Percentiles rank a stretch among this genome's conserved stretches.
These are phyloP conservation scores for Drosophila prolongata DNA, from an alignment of 2,888 invertebrate genomes.

Conservation along the genomic window DNA sequence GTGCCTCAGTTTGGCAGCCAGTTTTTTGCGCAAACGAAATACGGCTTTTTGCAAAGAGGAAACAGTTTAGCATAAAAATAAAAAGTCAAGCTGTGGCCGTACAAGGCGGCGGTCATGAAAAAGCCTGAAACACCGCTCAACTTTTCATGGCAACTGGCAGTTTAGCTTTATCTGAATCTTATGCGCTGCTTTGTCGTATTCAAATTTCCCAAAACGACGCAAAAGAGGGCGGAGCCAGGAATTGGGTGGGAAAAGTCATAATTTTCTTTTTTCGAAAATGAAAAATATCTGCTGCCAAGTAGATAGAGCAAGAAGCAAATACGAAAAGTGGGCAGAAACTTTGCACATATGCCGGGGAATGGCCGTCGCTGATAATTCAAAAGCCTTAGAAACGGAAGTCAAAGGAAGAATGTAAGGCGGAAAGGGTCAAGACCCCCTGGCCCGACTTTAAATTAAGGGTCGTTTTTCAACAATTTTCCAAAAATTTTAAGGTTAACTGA, in stretches of 20 bases:
- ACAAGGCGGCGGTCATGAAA: constrained; percentile 18
- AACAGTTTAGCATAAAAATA: constrained; percentile 68
- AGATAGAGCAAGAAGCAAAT: constrained; percentile 19
- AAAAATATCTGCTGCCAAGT: constrained; percentile 59
- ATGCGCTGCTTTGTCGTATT: constrained; percentile 68
- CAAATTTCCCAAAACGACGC: constrained; percentile 62
- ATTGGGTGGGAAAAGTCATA: constrained; percentile 40
- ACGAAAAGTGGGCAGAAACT: constrained; percentile 69
- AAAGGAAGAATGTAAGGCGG: constrained; percentile 51
- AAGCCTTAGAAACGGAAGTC: constrained; percentile 53
- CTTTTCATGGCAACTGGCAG: constrained; percentile 47
- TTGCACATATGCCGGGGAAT: constrained; percentile 65
- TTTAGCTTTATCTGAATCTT: constrained; percentile 73
- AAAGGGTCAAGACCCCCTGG: constrained; percentile 32
- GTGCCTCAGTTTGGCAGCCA: constrained; percentile 55
- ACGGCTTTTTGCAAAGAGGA: constrained; percentile 61
- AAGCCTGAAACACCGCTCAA: constrained; percentile 16
- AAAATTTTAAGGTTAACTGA: too few relatives aligned
- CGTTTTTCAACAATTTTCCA: background rate
- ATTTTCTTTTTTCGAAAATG: constrained; percentile 65
- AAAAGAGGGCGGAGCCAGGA: constrained; percentile 3
- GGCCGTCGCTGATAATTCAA: constrained; percentile 21
- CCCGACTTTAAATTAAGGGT: background rate
- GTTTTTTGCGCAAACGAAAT: constrained; percentile 64
- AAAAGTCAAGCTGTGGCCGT: constrained; percentile 51